Percentiles rank a stretch among this genome's conserved stretches.
Conservation (phyloP, 2,888 invertebrate species). For the Dicroscelio sp. region DNA sequence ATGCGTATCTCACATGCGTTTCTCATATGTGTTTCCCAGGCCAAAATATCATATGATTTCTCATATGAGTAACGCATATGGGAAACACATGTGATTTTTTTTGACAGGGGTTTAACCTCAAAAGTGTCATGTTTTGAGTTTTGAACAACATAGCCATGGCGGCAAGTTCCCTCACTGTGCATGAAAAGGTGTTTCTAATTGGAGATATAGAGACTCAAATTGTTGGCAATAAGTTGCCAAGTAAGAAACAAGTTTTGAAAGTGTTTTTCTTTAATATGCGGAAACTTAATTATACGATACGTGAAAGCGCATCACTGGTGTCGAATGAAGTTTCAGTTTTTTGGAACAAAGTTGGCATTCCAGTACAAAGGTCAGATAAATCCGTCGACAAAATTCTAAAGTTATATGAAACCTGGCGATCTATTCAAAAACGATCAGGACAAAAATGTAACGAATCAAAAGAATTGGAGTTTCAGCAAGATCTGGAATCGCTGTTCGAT, state of each 20-base stretch:
- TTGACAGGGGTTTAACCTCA: too few species aligned
- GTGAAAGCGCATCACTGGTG: constrained; percentile 74
- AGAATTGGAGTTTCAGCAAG: neutral
- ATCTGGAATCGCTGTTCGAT: constrained; percentile 51
- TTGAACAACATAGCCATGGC: too few species aligned
- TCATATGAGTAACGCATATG: too few species aligned
- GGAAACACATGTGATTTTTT: too few species aligned
- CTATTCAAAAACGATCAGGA: constrained; percentile 43
- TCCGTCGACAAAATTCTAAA: constrained; percentile 51
- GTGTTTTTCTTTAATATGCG: constrained; percentile 77
- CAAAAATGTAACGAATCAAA: constrained; percentile 36
- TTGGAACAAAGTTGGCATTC: constrained; percentile 78
- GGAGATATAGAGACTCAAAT: neutral
- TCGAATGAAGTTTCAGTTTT: constrained; percentile 74
- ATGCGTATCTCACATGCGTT: too few species aligned
- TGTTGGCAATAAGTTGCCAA: too few species aligned
- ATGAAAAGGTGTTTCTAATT: too few species aligned
- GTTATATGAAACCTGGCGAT: constrained; percentile 32
- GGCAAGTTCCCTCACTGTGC: too few species aligned
- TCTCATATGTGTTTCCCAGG: too few species aligned
- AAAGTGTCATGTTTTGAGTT: too few species aligned
- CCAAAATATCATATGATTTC: too few species aligned
- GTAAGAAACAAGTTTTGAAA: constrained; percentile 77
- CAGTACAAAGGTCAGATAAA: constrained; percentile 48
- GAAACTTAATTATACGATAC: constrained; percentile 64